Conservation (phyloP, 1,140 invertebrate species). For the Acyrthosiphon pisum region DNA sequence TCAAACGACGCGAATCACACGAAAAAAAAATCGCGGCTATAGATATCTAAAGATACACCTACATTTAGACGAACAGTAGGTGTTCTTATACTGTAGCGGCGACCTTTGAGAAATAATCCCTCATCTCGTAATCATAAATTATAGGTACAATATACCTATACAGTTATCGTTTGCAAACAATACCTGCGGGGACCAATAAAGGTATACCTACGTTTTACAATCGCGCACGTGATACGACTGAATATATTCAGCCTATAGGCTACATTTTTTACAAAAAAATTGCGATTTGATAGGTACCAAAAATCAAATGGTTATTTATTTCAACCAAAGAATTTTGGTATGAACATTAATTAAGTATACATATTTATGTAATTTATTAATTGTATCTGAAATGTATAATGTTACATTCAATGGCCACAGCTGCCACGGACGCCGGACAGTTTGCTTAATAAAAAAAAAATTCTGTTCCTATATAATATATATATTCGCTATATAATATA, state of each 20-base stretch:
- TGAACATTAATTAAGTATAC: too few relatives aligned
- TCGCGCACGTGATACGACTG: background rate
- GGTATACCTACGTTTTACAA: background rate
- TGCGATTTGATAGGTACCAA: background rate
- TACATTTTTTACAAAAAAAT: background rate
- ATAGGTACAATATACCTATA: background rate
- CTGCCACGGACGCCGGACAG: too few relatives aligned
- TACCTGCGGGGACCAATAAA: background rate
- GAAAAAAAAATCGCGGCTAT: background rate
- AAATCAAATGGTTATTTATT: background rate
- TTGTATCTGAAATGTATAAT: too few relatives aligned
- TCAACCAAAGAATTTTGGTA: too few relatives aligned
- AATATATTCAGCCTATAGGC: too few relatives aligned
- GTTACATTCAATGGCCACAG: too few relatives aligned
- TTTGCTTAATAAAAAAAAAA: too few relatives aligned
- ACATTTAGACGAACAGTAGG: background rate
- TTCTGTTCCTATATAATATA: too few relatives aligned
- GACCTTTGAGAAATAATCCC: background rate
- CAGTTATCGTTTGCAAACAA: background rate
- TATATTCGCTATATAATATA: too few relatives aligned
- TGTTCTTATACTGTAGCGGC: constrained; percentile 3
- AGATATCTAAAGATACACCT: background rate
- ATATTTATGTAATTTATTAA: too few relatives aligned
- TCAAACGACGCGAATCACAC: background rate
- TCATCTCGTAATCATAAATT: background rate